Base-by-base conservation (phyloP, 1,140 invertebrate genomes). In the Caligus rogercresseyi region DNA sequence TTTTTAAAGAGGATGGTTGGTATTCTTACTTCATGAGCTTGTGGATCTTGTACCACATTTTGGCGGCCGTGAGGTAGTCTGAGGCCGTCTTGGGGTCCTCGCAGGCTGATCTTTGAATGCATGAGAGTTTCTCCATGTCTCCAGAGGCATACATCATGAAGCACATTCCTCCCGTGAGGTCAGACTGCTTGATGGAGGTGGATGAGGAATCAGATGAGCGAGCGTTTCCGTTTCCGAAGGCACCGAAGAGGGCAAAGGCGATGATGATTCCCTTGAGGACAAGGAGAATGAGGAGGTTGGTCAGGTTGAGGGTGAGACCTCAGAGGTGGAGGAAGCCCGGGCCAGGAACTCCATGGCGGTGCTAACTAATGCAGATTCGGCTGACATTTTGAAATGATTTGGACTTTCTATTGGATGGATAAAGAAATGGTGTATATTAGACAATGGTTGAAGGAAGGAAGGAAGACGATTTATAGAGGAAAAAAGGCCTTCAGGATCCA, bases 281-380 rank as follows among this genome's bases (percentile, higher is more conserved):
- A 24, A 89, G 74, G 18, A 89, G 75, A 54, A 89, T 79, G 25
- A 89, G 72, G 63, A 89, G 72, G 71, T 88, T 89, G 0, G 85
- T 87, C 21, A 89, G 71, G 72, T 89, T 89, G 19, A 89, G 70
- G 67, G 86, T 89, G 4, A 89, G 0, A 89, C 83, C 81, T 86
- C 70, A 11, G 68, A 69, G 20, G 70, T 70, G 18, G 68, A 67
- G 24, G 70, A 65, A 16, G 69, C 69, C 0, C 70, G 66, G 13
- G 69, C 70, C 11, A 70, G 65, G 16, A 67, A 65, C 61, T 68
- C 65, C 16, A 69, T 64, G 19, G 69, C 25, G n/a, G 31, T 43
- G 31, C 31, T 43, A 43, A 43, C 31, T 43, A 43, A 43, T 43
- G 31, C 31, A 43, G 31, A 43, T 43, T 43, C 31, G 31, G 31